phyloP scores from a whole-genome alignment of 2,888 invertebrate species.

The Mimachlamys varia region DNA sequence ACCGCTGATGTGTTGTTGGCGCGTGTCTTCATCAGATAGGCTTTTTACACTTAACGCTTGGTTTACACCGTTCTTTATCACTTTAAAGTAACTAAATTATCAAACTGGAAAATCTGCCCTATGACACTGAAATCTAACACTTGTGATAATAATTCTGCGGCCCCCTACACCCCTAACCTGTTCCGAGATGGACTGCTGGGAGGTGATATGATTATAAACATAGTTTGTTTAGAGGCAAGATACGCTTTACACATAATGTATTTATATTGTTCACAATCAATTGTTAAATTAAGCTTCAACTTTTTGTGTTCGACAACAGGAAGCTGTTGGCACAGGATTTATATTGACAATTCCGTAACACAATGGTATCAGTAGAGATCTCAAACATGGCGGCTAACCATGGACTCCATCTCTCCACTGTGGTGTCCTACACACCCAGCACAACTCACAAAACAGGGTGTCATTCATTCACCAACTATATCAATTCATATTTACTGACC shows the following conservation, averaged over 20 bases:
- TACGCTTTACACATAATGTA: background rate
- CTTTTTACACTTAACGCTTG: background rate
- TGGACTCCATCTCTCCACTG: too few relatives aligned
- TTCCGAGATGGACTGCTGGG: background rate
- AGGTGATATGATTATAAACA: too few relatives aligned
- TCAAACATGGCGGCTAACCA: background rate
- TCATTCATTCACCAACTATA: too few relatives aligned
- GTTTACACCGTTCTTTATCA: background rate
- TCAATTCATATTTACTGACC: too few relatives aligned
- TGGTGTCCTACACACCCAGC: too few relatives aligned
- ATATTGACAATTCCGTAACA: background rate
- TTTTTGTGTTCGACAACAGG: background rate
- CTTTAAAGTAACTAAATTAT: background rate
- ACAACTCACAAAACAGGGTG: too few relatives aligned
- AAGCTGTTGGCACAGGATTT: slow-evolving; percentile 12
- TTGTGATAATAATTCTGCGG: background rate
- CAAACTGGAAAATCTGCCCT: background rate
- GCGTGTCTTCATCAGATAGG: slow-evolving; percentile 7
- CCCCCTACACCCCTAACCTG: background rate
- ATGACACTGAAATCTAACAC: slow-evolving; percentile 24
- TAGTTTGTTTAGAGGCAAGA: background rate
- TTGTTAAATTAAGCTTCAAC: slow-evolving; percentile 7
- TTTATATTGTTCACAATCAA: background rate
- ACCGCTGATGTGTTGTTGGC: background rate
- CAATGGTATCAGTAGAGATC: background rate